phyloP scores from a whole-genome alignment of 2,113 vertebrate species.

The Nothobranchius kuhntae region DNA sequence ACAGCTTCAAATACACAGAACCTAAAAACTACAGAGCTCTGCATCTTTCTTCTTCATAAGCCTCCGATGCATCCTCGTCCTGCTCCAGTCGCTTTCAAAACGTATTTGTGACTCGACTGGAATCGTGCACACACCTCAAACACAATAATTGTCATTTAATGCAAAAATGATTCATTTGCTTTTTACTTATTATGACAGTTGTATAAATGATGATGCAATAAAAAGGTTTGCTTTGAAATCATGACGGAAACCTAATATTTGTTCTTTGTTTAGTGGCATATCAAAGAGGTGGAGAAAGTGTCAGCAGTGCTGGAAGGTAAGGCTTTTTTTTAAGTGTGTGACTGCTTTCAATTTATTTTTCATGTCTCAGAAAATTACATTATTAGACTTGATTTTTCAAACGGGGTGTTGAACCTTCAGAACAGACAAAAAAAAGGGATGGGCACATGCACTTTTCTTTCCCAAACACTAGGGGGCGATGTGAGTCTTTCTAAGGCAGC shows the following conservation, averaged over 20 bases:
- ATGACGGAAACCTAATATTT: conserved; percentile 1
- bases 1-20: conserved; percentile 62
- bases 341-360: not conserved
- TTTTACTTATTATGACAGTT: conserved; percentile 1
- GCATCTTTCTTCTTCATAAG: conserved; percentile 67
- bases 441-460: conserved; percentile 42
- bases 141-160: conserved; percentile 7
- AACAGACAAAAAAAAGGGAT: conserved; percentile 6
- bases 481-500: conserved; percentile 60
- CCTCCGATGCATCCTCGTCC: conserved; percentile 72
- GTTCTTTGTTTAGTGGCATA: conserved; percentile 88
- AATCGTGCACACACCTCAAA: conserved; percentile 24
- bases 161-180: conserved; percentile 7
- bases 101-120: conserved; percentile 36
- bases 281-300: conserved; percentile 96
- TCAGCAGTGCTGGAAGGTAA: conserved; percentile 98
- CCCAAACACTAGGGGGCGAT: conserved; percentile 72
- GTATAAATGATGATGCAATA: not conserved
- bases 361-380: not conserved
- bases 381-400: not conserved
- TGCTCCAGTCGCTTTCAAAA: conserved; percentile 23
- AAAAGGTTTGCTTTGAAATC: not conserved
- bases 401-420: not conserved
- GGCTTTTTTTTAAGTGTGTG: conserved; percentile 35
- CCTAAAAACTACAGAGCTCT: conserved; percentile 57